Percentiles rank a stretch among this genome's conserved stretches.
Evolutionary conservation across 64 coral and sea anemone species (phyloP).

Genomic region (Porites australiensis): DNA sequence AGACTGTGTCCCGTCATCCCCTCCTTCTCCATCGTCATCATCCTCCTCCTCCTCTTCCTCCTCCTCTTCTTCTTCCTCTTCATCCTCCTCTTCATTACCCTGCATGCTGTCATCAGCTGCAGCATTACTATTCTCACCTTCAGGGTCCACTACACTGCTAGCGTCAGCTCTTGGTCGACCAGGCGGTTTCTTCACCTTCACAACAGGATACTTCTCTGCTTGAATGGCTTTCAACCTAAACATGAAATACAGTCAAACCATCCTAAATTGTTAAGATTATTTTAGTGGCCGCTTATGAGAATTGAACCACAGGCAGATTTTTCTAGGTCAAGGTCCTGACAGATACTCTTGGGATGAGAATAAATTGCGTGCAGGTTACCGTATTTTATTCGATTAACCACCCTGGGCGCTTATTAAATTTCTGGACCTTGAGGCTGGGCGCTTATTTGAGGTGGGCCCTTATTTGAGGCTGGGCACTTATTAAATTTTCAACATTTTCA

Average conservation of each 20-base stretch:
- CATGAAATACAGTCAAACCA: not conserved
- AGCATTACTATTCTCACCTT: conserved; percentile 83
- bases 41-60: conserved; percentile 98
- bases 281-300: too few species aligned
- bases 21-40: conserved; percentile 87
- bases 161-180: conserved; percentile 87
- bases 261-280: too few species aligned
- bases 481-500: too few species aligned
- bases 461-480: too few species aligned
- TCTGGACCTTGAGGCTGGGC: too few species aligned
- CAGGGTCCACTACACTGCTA: conserved; percentile 44
- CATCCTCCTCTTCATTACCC: conserved; percentile 93
- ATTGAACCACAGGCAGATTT: too few species aligned
- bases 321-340: too few species aligned
- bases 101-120: conserved; percentile 68
- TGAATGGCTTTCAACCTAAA: conserved; percentile 93
- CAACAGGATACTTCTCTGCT: conserved; percentile 93
- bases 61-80: conserved; percentile 96
- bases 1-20: conserved; percentile 78
- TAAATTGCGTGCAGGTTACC: too few species aligned
- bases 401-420: too few species aligned
- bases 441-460: too few species aligned
- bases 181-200: conserved; percentile 91
- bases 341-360: too few species aligned
- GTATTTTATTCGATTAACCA: too few species aligned